These are phyloP conservation scores for Magallana nippona DNA, from an alignment of 2,888 invertebrate species.

Conservation along the genomic window DNA sequence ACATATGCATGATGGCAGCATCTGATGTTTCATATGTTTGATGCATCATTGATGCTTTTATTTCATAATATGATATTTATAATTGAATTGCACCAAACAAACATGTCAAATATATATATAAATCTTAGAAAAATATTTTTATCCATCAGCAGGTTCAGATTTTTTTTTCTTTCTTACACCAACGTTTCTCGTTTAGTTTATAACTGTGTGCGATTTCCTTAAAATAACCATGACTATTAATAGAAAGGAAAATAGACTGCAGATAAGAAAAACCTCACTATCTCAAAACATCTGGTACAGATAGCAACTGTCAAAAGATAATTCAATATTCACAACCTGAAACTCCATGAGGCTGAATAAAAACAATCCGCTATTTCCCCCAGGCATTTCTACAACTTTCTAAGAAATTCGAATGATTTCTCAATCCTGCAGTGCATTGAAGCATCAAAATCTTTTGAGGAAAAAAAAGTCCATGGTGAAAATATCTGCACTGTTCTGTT, in stretches of 20 bases:
- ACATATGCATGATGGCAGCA: too few relatives aligned
- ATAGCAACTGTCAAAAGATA: slow-evolving; percentile 31
- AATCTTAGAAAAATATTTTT: not conserved
- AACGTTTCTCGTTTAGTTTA: not conserved
- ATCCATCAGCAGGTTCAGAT: not conserved
- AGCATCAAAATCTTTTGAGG: not conserved
- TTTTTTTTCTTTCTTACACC: too few relatives aligned
- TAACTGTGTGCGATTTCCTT: not conserved
- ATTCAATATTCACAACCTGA: not conserved
- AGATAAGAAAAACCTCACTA: not conserved
- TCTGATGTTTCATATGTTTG: too few relatives aligned
- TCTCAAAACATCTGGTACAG: slow-evolving; percentile 13
- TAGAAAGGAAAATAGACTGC: not conserved
- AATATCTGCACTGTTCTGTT: not conserved
- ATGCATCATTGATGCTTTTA: too few relatives aligned
- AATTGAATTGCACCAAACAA: too few relatives aligned
- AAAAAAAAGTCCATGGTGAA: not conserved
- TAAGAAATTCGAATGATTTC: not conserved
- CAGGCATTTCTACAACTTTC: not conserved
- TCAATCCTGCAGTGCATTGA: too few relatives aligned
- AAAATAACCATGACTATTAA: not conserved
- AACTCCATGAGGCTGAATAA: not conserved
- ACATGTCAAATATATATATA: too few relatives aligned
- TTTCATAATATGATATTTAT: too few relatives aligned
- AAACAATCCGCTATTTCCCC: not conserved